Percentiles rank a stretch among this genome's conserved stretches.
Evolutionary conservation across 2,888 invertebrate genomes (phyloP).

Genomic region (Oligia latruncula): DNA sequence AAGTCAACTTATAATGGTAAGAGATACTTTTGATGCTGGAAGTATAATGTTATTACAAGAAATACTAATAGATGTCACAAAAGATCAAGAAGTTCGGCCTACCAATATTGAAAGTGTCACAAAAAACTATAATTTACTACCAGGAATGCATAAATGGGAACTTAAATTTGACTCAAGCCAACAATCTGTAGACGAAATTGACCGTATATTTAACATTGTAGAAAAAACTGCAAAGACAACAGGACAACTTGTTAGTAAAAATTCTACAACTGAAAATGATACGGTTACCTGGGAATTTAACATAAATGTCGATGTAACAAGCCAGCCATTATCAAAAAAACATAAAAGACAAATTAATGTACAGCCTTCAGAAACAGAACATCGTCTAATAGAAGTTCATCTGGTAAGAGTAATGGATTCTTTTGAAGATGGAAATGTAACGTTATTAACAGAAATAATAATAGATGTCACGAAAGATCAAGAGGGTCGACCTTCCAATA

Average conservation of each 20-base stretch:
- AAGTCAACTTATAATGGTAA: background rate
- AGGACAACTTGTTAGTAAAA: background rate
- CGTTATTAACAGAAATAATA: background rate
- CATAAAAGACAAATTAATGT: constrained; percentile 4
- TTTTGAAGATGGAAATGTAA: background rate
- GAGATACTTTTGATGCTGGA: background rate
- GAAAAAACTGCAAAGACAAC: constrained; percentile 10
- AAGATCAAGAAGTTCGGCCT: background rate
- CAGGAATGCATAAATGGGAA: constrained; percentile 12
- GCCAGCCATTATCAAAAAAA: background rate
- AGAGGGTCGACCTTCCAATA: background rate
- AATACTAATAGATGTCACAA: background rate
- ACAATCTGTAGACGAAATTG: background rate
- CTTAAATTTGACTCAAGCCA: background rate
- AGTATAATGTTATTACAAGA: background rate
- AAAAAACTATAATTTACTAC: background rate
- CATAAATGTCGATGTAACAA: background rate
- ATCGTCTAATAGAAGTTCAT: background rate
- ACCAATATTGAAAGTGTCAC: background rate
- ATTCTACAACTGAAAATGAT: background rate
- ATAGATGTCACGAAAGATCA: constrained; percentile 13
- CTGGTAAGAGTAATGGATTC: background rate
- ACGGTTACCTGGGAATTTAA: background rate
- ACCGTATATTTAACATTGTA: background rate
- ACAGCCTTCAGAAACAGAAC: background rate